Base-by-base conservation (phyloP, 2,113 vertebrate species). In the Pica pica region DNA sequence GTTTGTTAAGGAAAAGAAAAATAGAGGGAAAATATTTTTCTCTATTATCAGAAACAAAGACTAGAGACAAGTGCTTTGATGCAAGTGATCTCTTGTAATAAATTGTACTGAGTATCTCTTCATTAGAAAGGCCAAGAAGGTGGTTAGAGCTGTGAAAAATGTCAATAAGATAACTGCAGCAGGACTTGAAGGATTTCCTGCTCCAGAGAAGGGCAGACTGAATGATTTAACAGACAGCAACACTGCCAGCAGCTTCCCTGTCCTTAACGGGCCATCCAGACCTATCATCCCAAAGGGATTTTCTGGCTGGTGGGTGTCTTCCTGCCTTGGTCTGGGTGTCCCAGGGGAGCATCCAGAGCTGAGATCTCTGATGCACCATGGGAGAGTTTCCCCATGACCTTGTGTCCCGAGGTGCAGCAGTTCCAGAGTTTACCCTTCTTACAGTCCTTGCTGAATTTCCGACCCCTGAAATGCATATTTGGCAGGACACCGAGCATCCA, bases 111-210 rank as follows among this genome's bases (percentile, higher is more conserved):
- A 82, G 52, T 28, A 53, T 26, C 19, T 77, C 71, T 93, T 85
- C 41, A 55, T 88, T 94, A 91, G 41, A 83, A 73, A 82, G 77
- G 50, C 59, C 86, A 67, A 70, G 35, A 70, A 59, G 46, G 37
- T 52, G 59, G 30, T 74, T 71, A 44, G 31, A 70, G 61, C 33
- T 59, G 31, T 84, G 42, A 63, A 71, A 84, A 74, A 50, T 39
- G 52, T 8, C 78, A 60, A 2, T 57, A 73, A 42, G 31, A n/a
- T 30, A 65, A 37, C 7, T 47, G 46, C 42, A 94, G 71, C 41
- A 64, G 24, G 56, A 28, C 19, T 31, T 64, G 60, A 84, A 68
- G 63, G 56, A 52, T 22, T 22, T 31, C 31, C 30, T 59, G 50
- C 52, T 52, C 26, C 53, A 53, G 19, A 5, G 2, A 70, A 88